phyloP scores from a whole-genome alignment of 2,797 vertebrate species.

The Sandelia bainsii region DNA sequence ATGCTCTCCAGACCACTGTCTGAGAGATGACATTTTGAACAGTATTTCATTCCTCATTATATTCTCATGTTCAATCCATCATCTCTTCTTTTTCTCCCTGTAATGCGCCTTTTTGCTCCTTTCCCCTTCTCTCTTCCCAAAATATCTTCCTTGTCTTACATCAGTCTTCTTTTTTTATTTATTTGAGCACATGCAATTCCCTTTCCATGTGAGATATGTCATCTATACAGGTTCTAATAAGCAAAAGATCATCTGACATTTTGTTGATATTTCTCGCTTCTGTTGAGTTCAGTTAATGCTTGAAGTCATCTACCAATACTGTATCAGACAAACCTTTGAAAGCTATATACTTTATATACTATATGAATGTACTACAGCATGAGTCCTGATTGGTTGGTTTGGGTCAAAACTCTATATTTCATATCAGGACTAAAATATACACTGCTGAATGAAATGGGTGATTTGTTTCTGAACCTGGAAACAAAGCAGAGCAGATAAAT shows the following conservation, averaged over 20 bases:
- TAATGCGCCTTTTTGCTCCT: constrained; percentile 35
- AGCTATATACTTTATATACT: background rate
- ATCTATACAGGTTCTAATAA: constrained; percentile 3
- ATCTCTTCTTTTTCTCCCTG: constrained; percentile 44
- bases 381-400: background rate
- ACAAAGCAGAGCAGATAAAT: no score
- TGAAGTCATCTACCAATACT: background rate
- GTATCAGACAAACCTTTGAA: background rate
- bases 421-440: background rate
- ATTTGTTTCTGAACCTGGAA: background rate
- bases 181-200: constrained; percentile 21
- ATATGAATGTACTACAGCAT: background rate
- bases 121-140: constrained; percentile 38
- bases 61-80: constrained; percentile 67
- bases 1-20: constrained; percentile 66
- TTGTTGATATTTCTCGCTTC: background rate
- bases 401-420: background rate
- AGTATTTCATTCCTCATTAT: constrained; percentile 79
- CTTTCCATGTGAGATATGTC: constrained; percentile 20
- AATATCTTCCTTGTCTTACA: constrained; percentile 44
- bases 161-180: constrained; percentile 18
- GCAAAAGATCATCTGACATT: constrained; percentile 4
- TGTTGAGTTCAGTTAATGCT: background rate
- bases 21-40: constrained; percentile 76
- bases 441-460: no score